Conservation (phyloP, 92 coral and sea anemone genomes). For the Epizoanthus rinbou region DNA sequence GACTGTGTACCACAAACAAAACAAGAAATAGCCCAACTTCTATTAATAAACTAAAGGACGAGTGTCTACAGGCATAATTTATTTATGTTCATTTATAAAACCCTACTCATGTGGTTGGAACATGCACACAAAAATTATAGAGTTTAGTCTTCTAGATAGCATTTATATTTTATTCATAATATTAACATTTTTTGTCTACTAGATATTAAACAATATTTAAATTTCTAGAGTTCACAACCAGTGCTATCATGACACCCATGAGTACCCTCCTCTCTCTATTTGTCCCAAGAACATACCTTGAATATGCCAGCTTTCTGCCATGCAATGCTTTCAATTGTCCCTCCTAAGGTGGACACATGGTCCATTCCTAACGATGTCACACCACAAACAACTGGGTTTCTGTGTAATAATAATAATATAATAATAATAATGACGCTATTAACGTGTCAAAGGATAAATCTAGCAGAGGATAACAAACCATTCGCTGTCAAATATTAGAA, state of each 20-base stretch:
- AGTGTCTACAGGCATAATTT: not conserved
- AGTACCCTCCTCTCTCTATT: no score
- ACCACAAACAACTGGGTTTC: slow-evolving; percentile 96
- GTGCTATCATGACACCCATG: no score
- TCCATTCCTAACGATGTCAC: slow-evolving; percentile 98
- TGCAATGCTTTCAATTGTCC: slow-evolving; percentile 91
- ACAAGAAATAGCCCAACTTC: not conserved
- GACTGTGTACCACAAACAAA: slow-evolving; percentile 50
- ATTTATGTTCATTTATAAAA: no score
- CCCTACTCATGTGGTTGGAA: no score
- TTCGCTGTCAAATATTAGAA: no score
- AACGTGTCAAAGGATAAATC: no score
- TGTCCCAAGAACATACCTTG: slow-evolving; percentile 62
- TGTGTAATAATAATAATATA: slow-evolving; percentile 1
- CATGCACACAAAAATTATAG: no score
- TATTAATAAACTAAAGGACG: no score
- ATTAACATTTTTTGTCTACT: not conserved
- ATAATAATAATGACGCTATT: no score
- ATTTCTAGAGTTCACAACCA: no score
- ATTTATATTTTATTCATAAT: not conserved
- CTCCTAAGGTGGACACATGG: slow-evolving; percentile 83
- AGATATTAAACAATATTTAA: no score
- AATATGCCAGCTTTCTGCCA: slow-evolving; percentile 99
- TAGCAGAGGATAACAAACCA: no score
- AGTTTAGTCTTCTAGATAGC: not conserved